Evolutionary conservation across 2,888 invertebrate species (phyloP), one percentile per base, ranked within the genome.

Genomic region (Protodeltote pygarga): DNA sequence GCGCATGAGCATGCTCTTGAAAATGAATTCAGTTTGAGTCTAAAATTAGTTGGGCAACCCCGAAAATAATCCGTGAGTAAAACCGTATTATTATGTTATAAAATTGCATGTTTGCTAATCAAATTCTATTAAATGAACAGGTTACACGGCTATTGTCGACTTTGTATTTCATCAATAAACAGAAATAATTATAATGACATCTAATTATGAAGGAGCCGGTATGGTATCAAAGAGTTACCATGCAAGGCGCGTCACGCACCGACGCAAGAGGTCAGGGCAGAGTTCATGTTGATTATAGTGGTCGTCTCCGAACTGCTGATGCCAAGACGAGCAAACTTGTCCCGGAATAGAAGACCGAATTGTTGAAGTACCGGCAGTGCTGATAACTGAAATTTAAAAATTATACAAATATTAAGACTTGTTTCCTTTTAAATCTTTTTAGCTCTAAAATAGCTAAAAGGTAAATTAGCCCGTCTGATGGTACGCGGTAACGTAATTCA

Each of bases 281-380:
- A 93, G 88, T 95, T 94, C 71, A 95, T 92, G 83, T 95, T 96
- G 75, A 95, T 94, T 67, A 96, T 93, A 35, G 95, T 94, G 16
- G 95, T 95, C 17, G 94, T 94, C 85, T 95, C 92, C 3, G 95
- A 93, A 63, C 93, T 94, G 71, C 90, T 88, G 77, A 96, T 92
- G 52, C 94, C 94, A 46, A 95, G 85, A 2, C 89, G 79, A 2
- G 83, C 66, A 63, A 95, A 93, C 64, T 93, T 93, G 65, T 94
- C 94, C 10, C 94, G 93, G 77, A 95, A 96, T 45, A 96, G 86
- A 15, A 96, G 90, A 0, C 95, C 95, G 69, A 96, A 96, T 72
- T 95, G 95, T 81, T 96, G 95, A 45, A 95, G 85, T 65, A 95
- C 88, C 2, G 95, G 94, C 61, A 95, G 92, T 9, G 94, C 92